Conservation (phyloP, 2,797 vertebrate genomes). For the Siniperca obscura region DNA sequence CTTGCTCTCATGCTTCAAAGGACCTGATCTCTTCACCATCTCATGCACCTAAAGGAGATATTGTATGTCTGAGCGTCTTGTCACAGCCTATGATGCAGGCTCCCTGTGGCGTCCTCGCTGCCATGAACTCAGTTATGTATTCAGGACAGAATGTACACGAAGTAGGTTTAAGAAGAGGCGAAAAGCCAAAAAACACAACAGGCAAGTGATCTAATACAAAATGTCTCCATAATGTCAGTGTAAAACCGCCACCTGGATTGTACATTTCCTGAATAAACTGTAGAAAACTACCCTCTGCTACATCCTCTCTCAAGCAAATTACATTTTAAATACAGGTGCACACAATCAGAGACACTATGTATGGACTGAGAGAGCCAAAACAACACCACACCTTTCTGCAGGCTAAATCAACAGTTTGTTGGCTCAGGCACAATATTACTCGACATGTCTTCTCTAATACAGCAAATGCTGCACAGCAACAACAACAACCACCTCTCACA, state of each 20-base stretch:
- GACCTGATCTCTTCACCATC: constrained; percentile 1
- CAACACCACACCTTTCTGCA: constrained; percentile 7
- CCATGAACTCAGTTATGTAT: constrained; percentile 35
- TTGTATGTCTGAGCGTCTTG: constrained; percentile 22
- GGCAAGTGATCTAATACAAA: not conserved
- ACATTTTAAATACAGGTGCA: constrained; percentile 19
- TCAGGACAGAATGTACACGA: constrained; percentile 62
- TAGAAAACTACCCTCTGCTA: not conserved
- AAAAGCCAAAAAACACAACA: not conserved
- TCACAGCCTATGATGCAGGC: constrained; percentile 49
- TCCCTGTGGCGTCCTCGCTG: constrained; percentile 7
- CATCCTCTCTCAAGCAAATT: not conserved
- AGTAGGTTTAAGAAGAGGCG: not conserved
- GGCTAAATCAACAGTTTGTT: not conserved
- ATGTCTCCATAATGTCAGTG: not conserved
- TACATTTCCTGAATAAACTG: constrained; percentile 17
- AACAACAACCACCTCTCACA: constrained; percentile 19
- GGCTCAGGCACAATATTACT: constrained; percentile 1
- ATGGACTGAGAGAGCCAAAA: not conserved
- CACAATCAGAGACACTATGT: not conserved
- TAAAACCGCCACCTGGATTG: constrained; percentile 2
- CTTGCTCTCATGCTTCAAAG: constrained; percentile 21
- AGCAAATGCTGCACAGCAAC: constrained; percentile 26
- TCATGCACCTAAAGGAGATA: constrained; percentile 24
- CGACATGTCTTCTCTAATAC: not conserved